These are phyloP conservation scores for Ommatoiulus sabulosus DNA, from an alignment of 2,888 invertebrate genomes.

Conservation along the genomic window DNA sequence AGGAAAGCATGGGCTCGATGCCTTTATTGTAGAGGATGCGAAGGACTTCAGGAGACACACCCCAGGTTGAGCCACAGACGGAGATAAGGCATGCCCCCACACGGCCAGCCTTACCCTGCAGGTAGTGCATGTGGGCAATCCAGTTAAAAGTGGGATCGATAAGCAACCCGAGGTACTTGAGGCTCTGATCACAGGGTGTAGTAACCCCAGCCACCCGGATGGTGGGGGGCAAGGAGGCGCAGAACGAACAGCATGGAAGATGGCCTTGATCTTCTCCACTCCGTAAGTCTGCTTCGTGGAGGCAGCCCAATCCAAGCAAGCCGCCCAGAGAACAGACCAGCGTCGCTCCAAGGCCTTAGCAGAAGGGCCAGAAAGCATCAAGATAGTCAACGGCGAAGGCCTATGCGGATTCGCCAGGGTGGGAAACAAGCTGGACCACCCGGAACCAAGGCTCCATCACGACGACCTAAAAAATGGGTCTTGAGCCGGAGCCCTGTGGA, in stretches of 20 bases:
- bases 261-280: neutral
- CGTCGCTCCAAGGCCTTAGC: neutral
- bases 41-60: neutral
- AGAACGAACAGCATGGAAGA: neutral
- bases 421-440: neutral
- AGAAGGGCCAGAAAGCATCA: neutral
- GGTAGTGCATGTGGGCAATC: neutral
- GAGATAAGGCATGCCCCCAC: neutral
- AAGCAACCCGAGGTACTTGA: neutral
- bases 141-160: neutral
- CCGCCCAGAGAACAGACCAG: neutral
- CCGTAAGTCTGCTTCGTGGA: neutral
- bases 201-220: neutral
- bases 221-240: neutral
- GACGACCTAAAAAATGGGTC: neutral
- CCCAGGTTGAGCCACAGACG: neutral
- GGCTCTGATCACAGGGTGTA: neutral
- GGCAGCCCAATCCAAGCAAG: neutral
- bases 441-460: constrained; percentile 13
- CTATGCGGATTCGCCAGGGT: neutral
- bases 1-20: neutral
- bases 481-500: neutral
- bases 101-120: neutral
- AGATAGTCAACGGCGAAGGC: neutral
- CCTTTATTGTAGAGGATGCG: neutral